A percentile compares a stretch with the other conserved stretches of the same genome.
Conservation (phyloP, 1,140 invertebrate genomes). For the Polypedilum vanderplanki region DNA sequence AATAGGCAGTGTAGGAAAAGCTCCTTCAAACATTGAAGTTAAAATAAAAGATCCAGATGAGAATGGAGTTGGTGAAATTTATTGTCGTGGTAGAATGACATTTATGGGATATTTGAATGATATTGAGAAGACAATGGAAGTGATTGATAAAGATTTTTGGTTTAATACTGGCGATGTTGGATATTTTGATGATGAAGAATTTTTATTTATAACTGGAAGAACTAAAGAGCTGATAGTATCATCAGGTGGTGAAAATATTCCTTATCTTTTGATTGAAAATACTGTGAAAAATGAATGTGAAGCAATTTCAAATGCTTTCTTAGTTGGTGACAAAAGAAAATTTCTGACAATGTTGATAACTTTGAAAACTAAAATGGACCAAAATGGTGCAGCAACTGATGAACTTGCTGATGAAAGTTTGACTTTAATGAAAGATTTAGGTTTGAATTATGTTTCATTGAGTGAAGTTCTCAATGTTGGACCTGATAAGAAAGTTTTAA, state of each 20-base stretch:
- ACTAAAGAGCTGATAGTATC: constrained; percentile 86
- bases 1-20: constrained; percentile 58
- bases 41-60: constrained; percentile 59
- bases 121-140: constrained; percentile 41
- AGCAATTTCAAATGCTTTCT: constrained; percentile 69
- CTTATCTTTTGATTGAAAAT: constrained; percentile 83
- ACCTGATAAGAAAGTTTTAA: constrained; percentile 51
- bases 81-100: constrained; percentile 67
- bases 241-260: constrained; percentile 89
- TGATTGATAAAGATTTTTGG: constrained; percentile 69
- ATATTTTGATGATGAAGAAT: constrained; percentile 60
- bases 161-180: constrained; percentile 77
- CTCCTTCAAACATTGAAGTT: constrained; percentile 56
- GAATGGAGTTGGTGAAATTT: constrained; percentile 71
- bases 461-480: constrained; percentile 60
- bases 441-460: constrained; percentile 62
- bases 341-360: constrained; percentile 78
- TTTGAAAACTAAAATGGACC: constrained; percentile 67
- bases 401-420: constrained; percentile 56
- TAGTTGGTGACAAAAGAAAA: constrained; percentile 81
- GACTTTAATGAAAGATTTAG: constrained; percentile 66
- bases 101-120: constrained; percentile 85
- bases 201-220: constrained; percentile 75
- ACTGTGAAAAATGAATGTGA: constrained; percentile 66
- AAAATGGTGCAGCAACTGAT: constrained; percentile 62